These are phyloP conservation scores for sheep (Ovis aries) DNA, from an alignment of 2,113 vertebrate genomes.

Conservation along the genomic window ARS-UI_Ramb_v3.0 NC_056056.1:64377501-64378000, in stretches of 20 bases:
- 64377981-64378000: neutral
- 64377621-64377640: neutral
- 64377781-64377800: neutral
- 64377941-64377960: neutral
- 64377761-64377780: neutral
- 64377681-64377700: neutral
- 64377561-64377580: neutral
- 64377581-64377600: neutral
- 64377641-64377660: neutral
- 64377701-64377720: neutral
- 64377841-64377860: slow-evolving; percentile 31
- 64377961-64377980: neutral
- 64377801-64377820: neutral
- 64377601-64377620: neutral
- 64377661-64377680: neutral
- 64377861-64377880: slow-evolving; percentile 2
- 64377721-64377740: neutral
- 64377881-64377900: slow-evolving; percentile 28
- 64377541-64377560: neutral
- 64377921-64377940: neutral
- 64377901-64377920: neutral
- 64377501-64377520: neutral
- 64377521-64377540: neutral
- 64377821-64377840: neutral
- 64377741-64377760: neutral